Evolutionary conservation across 2,113 vertebrate genomes (phyloP).

Genomic region (Lipophrys pholis): DNA sequence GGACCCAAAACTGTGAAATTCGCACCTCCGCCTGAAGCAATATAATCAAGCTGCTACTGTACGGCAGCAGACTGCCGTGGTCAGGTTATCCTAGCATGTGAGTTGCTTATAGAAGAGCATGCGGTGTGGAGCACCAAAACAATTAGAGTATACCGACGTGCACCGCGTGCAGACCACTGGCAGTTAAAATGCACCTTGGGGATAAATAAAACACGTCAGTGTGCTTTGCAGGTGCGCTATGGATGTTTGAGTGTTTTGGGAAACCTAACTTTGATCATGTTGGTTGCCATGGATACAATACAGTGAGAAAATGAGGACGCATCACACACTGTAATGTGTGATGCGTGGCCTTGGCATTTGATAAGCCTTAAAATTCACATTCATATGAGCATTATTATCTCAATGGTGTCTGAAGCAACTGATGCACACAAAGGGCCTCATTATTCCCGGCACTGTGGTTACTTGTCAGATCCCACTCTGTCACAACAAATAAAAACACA

Average conservation of each 20-base stretch:
- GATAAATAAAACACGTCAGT: not conserved
- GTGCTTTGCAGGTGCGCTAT: not conserved
- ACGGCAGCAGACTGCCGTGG: not conserved
- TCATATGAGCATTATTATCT: conserved; percentile 4
- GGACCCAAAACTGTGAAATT: not conserved
- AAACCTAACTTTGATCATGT: not conserved
- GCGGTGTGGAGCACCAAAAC: not conserved
- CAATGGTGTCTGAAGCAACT: conserved; percentile 15
- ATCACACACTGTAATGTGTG: too few relatives aligned
- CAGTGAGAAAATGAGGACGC: too few relatives aligned
- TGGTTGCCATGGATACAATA: not conserved
- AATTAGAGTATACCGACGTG: not conserved
- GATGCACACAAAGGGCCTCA: not conserved
- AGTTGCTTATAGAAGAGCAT: not conserved
- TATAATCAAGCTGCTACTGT: not conserved
- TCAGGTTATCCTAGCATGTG: not conserved
- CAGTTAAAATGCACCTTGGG: not conserved
- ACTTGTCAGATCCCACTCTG: conserved; percentile 1
- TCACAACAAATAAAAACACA: not conserved
- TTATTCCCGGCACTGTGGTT: not conserved
- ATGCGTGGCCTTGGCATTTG: not conserved
- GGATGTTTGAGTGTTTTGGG: not conserved
- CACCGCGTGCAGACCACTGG: not conserved
- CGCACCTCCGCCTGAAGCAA: not conserved
- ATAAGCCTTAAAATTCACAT: not conserved